A percentile compares a stretch with the other conserved stretches of the same genome.
These are phyloP conservation scores for Spodoptera litura DNA, from an alignment of 1,140 invertebrate genomes.

Conservation along the genomic window DNA sequence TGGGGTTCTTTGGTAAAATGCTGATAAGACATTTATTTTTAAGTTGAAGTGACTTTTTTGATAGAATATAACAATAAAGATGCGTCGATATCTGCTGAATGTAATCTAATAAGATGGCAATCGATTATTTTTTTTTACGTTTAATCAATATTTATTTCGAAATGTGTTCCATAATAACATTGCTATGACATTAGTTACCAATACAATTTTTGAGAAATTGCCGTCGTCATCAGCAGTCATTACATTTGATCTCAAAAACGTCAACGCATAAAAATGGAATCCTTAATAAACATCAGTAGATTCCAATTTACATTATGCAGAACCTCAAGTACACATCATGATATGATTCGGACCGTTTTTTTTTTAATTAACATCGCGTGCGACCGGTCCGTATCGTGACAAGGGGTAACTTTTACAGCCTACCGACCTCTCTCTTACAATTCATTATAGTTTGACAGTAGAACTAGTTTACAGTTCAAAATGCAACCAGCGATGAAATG, in stretches of 20 bases:
- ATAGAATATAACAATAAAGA: too few relatives aligned
- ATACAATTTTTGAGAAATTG: background rate
- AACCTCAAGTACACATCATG: conserved; percentile 7
- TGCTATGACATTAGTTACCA: background rate
- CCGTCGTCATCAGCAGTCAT: too few relatives aligned
- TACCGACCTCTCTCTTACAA: conserved; percentile 43
- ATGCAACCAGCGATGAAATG: conserved; percentile 39
- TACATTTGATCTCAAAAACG: too few relatives aligned
- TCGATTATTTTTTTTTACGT: too few relatives aligned
- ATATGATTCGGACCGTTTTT: conserved; percentile 22
- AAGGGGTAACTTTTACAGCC: conserved; percentile 47
- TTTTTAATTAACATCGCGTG: conserved; percentile 48
- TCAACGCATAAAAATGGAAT: background rate
- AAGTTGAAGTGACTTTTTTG: too few relatives aligned
- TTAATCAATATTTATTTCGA: too few relatives aligned
- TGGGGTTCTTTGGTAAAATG: conserved; percentile 16
- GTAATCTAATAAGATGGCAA: too few relatives aligned
- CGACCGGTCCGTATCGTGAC: conserved; percentile 41
- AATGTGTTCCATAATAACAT: too few relatives aligned
- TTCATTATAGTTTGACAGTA: conserved; percentile 46
- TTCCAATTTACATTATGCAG: background rate
- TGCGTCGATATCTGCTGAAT: too few relatives aligned
- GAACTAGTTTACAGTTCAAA: conserved; percentile 34
- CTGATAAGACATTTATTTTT: background rate
- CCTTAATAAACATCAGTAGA: background rate